phyloP scores from a whole-genome alignment of 2,113 vertebrate species.

The Eonycteris spelaea region DNA sequence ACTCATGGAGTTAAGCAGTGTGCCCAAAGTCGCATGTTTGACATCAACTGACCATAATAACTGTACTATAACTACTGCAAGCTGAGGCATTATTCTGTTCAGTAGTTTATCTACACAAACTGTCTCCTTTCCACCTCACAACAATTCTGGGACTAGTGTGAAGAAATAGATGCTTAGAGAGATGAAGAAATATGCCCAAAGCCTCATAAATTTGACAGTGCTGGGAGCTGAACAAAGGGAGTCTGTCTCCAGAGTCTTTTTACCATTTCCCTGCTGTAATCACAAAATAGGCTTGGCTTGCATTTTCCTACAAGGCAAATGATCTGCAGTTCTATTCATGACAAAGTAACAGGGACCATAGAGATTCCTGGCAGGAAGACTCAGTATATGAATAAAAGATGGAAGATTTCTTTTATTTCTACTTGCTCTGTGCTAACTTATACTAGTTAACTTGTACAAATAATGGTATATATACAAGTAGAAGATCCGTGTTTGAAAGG shows the following conservation, averaged over 20 bases:
- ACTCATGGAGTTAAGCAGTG: neutral
- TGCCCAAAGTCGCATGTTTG: neutral
- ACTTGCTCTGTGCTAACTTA: neutral
- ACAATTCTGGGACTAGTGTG: neutral
- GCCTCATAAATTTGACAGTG: neutral
- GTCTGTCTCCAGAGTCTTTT: neutral
- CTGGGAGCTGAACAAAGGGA: neutral
- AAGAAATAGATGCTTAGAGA: neutral
- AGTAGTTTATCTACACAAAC: neutral
- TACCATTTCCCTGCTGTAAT: neutral
- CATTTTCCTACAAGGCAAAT: neutral
- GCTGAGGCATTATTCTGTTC: neutral
- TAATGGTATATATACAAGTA: neutral
- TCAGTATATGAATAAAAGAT: neutral
- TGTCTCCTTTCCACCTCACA: neutral
- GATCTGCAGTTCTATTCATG: neutral
- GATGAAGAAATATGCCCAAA: neutral
- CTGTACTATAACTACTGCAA: neutral
- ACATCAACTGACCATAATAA: neutral
- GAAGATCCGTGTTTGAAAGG: neutral
- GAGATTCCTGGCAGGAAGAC: neutral
- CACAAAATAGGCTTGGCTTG: neutral
- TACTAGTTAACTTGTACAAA: neutral
- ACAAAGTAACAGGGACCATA: neutral
- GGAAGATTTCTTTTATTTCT: neutral